phyloP scores from a whole-genome alignment of 2,888 invertebrate genomes.

The Thera obeliscata region DNA sequence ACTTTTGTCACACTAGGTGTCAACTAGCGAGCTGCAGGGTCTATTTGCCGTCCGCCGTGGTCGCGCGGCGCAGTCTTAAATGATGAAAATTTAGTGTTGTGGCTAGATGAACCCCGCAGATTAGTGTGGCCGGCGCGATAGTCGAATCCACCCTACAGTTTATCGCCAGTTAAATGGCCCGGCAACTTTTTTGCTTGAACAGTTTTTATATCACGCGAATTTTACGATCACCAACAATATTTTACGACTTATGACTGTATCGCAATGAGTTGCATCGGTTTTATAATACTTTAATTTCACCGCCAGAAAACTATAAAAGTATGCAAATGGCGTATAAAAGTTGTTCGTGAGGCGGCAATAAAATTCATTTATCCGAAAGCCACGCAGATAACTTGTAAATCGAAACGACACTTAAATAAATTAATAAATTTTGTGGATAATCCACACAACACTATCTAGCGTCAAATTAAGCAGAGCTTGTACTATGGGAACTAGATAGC shows the following conservation, averaged over 20 bases:
- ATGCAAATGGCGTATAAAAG: slow-evolving; percentile 80
- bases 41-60: too few relatives aligned
- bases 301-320: slow-evolving; percentile 81
- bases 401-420: slow-evolving; percentile 3
- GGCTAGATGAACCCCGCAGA: background rate
- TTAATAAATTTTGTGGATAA: background rate
- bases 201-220: slow-evolving; percentile 74
- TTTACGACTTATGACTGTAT: slow-evolving; percentile 77
- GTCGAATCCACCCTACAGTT: slow-evolving; percentile 24
- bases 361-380: slow-evolving; percentile 64
- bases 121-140: background rate
- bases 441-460: too few relatives aligned
- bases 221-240: slow-evolving; percentile 78
- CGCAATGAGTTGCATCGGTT: slow-evolving; percentile 73
- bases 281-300: slow-evolving; percentile 83
- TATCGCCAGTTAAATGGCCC: slow-evolving; percentile 53
- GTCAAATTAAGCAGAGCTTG: too few relatives aligned
- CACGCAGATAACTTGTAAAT: slow-evolving; percentile 21
- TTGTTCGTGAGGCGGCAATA: slow-evolving; percentile 64
- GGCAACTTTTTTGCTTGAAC: slow-evolving; percentile 71
- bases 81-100: background rate
- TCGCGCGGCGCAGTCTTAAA: too few relatives aligned
- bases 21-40: too few relatives aligned
- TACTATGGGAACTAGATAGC: too few relatives aligned
- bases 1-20: too few relatives aligned